Evolutionary conservation across 2,113 vertebrate species (phyloP).

Genomic region (Galeopterus variegatus): DNA sequence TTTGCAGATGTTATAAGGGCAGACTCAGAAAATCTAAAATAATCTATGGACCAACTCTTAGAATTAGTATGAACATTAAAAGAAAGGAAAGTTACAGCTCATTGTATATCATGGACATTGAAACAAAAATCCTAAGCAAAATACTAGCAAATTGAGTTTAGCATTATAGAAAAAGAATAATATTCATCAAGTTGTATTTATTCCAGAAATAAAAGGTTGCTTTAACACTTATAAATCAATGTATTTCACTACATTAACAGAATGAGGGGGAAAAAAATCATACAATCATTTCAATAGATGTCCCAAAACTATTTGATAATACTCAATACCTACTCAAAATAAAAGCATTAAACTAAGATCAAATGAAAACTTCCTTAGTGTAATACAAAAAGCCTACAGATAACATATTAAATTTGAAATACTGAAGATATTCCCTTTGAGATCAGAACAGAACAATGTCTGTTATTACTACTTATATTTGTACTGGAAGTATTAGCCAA

Average conservation of each 20-base stretch:
- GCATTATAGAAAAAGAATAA: background rate
- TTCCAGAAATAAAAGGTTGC: background rate
- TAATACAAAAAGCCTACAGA: background rate
- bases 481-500: background rate
- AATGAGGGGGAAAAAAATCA: background rate
- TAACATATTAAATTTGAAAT: constrained; percentile 11
- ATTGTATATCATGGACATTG: background rate
- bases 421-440: background rate
- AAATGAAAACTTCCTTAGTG: background rate
- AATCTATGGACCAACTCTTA: background rate
- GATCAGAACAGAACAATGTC: background rate
- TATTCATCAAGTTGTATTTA: background rate
- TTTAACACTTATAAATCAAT: background rate
- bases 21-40: background rate
- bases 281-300: background rate
- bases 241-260: background rate
- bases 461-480: background rate
- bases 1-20: background rate
- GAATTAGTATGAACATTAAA: background rate
- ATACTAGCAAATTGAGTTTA: background rate
- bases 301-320: background rate
- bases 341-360: background rate
- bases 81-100: background rate
- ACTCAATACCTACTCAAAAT: background rate
- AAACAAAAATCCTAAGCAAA: background rate